These are phyloP conservation scores for Hypomecis punctinalis DNA, from an alignment of 2,888 invertebrate genomes.

Conservation along the genomic window DNA sequence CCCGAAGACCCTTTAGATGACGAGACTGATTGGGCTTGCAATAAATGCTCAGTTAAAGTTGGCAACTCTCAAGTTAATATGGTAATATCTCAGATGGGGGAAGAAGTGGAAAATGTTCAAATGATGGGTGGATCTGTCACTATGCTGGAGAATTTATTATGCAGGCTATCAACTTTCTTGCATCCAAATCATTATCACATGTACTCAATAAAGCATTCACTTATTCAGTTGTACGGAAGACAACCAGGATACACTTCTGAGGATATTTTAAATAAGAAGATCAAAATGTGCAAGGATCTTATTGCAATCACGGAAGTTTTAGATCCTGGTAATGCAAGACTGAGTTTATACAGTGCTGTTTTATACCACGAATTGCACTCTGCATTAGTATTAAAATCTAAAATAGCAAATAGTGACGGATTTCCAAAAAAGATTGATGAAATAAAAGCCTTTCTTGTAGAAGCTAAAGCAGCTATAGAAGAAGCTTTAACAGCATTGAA, in stretches of 20 bases:
- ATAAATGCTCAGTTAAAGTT: slow-evolving; percentile 87
- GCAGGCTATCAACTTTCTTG: slow-evolving; percentile 89
- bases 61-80: slow-evolving; percentile 87
- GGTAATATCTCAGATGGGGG: slow-evolving; percentile 89
- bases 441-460: slow-evolving; percentile 68
- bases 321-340: slow-evolving; percentile 90
- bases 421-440: slow-evolving; percentile 61
- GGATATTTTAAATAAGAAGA: slow-evolving; percentile 87
- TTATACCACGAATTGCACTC: slow-evolving; percentile 89
- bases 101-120: slow-evolving; percentile 89
- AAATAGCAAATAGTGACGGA: slow-evolving; percentile 67
- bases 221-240: slow-evolving; percentile 92
- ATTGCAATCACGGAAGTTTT: slow-evolving; percentile 86
- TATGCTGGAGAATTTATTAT: slow-evolving; percentile 87
- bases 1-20: slow-evolving; percentile 89
- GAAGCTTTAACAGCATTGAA: slow-evolving; percentile 75
- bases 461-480: slow-evolving; percentile 75
- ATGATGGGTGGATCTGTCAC: slow-evolving; percentile 86
- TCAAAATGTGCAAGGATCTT: slow-evolving; percentile 88
- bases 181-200: slow-evolving; percentile 94
- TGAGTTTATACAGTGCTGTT: slow-evolving; percentile 91
- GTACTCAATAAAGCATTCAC: slow-evolving; percentile 92
- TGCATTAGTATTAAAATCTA: slow-evolving; percentile 81
- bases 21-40: slow-evolving; percentile 91
- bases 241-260: slow-evolving; percentile 87